Conservation (phyloP, 2,113 vertebrate genomes). For the Puntigrus tetrazona region DNA sequence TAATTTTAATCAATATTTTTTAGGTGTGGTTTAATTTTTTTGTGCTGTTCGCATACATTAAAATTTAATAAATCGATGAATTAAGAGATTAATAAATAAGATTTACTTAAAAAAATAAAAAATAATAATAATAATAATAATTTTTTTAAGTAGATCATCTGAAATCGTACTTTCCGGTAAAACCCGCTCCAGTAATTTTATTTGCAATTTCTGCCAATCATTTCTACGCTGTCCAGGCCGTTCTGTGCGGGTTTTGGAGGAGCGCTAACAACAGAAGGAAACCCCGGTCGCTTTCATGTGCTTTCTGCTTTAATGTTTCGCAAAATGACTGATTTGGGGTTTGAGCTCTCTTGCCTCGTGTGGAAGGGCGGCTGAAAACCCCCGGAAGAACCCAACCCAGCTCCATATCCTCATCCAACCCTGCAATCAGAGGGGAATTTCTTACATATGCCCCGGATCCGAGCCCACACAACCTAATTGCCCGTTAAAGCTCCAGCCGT, state of each 20-base stretch:
- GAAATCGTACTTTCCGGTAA: neutral
- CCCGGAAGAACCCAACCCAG: constrained; percentile 56
- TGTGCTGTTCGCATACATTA: too few relatives aligned
- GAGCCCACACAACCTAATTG: constrained; percentile 71
- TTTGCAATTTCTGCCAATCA: neutral
- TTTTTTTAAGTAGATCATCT: neutral
- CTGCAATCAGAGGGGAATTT: constrained; percentile 67
- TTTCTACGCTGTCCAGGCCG: neutral
- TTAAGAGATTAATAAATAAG: too few relatives aligned
- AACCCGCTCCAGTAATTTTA: neutral
- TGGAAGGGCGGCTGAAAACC: constrained; percentile 58
- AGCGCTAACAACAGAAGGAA: neutral
- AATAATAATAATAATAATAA: too few relatives aligned
- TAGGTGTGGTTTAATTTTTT: too few relatives aligned
- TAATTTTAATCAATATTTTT: too few relatives aligned
- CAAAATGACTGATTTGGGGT: constrained; percentile 13
- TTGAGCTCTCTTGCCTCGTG: constrained; percentile 16
- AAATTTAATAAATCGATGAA: too few relatives aligned
- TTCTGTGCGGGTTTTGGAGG: neutral
- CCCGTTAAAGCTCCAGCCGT: constrained; percentile 74
- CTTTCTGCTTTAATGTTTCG: neutral
- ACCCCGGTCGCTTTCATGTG: neutral
- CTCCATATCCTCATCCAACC: constrained; percentile 48
- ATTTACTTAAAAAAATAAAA: too few relatives aligned
- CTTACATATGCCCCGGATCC: constrained; percentile 72